A percentile compares a stretch with the other conserved stretches of the same genome.
phyloP scores from a whole-genome alignment of 2,113 vertebrate species.

The Anser cygnoides region DNA sequence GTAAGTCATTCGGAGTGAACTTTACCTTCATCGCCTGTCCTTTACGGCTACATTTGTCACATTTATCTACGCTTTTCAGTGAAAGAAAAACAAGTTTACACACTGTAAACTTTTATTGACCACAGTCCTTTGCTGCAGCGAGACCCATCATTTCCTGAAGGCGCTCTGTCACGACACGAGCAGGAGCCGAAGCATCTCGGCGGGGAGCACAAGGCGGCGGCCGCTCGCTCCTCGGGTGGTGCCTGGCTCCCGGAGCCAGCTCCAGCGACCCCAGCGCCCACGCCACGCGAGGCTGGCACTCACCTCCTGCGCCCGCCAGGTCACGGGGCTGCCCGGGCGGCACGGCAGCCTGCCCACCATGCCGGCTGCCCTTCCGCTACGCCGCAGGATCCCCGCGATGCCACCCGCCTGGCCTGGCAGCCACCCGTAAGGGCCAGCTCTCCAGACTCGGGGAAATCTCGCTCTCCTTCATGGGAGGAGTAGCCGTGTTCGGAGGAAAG shows the following conservation, averaged over 20 bases:
- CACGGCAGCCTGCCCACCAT: constrained; percentile 3
- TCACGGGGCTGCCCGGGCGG: constrained; percentile 36
- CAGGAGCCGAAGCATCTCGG: background rate
- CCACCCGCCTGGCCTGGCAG: background rate
- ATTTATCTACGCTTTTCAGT: background rate
- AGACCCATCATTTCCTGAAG: constrained; percentile 14
- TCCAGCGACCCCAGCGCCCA: background rate
- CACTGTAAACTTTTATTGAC: background rate
- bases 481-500: constrained; percentile 32
- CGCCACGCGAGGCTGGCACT: background rate
- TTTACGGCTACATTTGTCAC: background rate
- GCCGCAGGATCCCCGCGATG: constrained; percentile 45
- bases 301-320: constrained; percentile 51
- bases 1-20: background rate
- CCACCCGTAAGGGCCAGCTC: constrained; percentile 24
- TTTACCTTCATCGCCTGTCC: background rate
- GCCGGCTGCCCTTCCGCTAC: constrained; percentile 41
- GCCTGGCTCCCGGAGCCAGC: background rate
- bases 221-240: background rate
- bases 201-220: background rate
- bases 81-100: background rate
- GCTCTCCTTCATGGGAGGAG: constrained; percentile 66
- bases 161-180: background rate
- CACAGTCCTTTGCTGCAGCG: background rate
- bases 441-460: constrained; percentile 51